Conservation (phyloP, 2,888 invertebrate genomes). For the Keiferia lycopersicella region DNA sequence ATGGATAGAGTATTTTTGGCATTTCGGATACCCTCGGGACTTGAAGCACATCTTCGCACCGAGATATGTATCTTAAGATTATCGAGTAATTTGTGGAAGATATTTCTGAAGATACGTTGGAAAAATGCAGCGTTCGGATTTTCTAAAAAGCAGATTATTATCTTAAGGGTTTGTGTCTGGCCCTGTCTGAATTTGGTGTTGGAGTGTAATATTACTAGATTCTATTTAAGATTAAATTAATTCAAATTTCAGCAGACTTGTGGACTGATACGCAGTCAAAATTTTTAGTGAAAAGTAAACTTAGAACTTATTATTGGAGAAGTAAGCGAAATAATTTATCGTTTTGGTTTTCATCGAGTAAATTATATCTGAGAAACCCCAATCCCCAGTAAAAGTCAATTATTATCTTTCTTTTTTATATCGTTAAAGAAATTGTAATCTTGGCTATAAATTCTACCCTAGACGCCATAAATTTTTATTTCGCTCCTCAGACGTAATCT, state of each 20-base stretch:
- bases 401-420: conserved; percentile 5
- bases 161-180: background rate
- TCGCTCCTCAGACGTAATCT: conserved; percentile 2
- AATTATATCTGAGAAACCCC: background rate
- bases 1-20: conserved; percentile 41
- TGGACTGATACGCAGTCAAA: no score
- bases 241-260: no score
- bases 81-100: conserved; percentile 18
- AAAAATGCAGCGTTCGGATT: background rate
- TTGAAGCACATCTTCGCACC: background rate
- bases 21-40: conserved; percentile 19
- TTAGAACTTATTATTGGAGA: no score
- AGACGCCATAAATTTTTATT: conserved; percentile 3
- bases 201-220: background rate
- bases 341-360: background rate
- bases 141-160: background rate
- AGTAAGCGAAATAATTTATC: no score
- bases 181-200: background rate
- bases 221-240: no score
- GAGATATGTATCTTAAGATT: conserved; percentile 27
- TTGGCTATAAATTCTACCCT: conserved; percentile 2
- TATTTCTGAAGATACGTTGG: conserved; percentile 1
- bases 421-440: conserved; percentile 9
- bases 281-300: no score
- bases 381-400: conserved; percentile 10